A percentile compares a stretch with the other conserved stretches of the same genome.
Evolutionary conservation across 2,113 vertebrate species (phyloP).

Genomic region (Harpagus bidentatus): DNA sequence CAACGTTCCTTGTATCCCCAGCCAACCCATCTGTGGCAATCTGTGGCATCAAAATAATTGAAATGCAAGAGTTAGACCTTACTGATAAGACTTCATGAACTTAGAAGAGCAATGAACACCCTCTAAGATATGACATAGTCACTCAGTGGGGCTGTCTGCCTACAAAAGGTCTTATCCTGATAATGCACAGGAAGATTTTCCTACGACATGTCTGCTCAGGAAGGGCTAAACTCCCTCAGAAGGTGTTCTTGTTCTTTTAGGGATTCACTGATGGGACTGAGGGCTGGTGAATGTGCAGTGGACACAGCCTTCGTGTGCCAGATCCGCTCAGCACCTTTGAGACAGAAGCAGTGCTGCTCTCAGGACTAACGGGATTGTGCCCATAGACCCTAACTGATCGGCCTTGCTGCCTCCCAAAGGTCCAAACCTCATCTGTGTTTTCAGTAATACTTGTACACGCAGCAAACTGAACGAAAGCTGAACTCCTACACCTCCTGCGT

Average conservation of each 20-base stretch:
- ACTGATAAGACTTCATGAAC: background rate
- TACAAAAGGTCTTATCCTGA: background rate
- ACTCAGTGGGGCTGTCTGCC: background rate
- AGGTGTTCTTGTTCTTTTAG: background rate
- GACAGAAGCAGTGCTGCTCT: background rate
- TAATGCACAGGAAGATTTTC: background rate
- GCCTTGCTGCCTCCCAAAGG: background rate
- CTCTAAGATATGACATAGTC: background rate
- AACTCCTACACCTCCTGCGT: rapidly evolving
- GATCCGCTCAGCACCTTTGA: background rate
- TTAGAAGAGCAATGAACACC: background rate
- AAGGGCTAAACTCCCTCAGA: background rate
- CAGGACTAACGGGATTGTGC: background rate
- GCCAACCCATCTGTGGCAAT: background rate
- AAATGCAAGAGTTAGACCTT: background rate
- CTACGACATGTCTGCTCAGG: rapidly evolving
- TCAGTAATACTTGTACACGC: background rate
- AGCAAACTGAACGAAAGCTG: background rate
- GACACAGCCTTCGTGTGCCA: rapidly evolving
- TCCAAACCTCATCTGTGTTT: background rate
- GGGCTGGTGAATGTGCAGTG: background rate
- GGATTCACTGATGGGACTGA: background rate
- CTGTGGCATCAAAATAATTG: background rate
- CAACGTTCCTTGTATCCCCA: background rate
- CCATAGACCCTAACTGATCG: background rate